Base-by-base conservation (phyloP, 2,113 vertebrate species). In the Solea solea region DNA sequence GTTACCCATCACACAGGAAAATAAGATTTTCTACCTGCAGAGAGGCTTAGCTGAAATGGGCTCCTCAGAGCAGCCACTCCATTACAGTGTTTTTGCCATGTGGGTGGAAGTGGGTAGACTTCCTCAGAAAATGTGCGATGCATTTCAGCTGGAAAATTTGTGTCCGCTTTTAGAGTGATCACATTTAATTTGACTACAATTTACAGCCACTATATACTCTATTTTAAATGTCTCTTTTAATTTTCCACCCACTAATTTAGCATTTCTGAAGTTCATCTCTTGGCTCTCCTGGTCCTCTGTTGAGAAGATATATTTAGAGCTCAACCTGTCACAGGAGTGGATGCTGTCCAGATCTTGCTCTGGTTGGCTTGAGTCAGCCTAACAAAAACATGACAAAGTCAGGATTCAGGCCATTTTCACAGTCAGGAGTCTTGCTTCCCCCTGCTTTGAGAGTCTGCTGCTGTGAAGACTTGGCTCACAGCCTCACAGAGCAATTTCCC, bases 341-440 rank as follows among this genome's bases (percentile, higher is more conserved):
- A 88, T 44, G 72, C 56, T 60, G 69, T 86, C 88, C 91, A 92
- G 87, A 68, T 90, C 86, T 82, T 72, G 74, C 86, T 64, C 61
- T 82, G 89, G 55, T 82, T 78, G 82, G 82, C 84, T 86, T 78
- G 79, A 87, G 72, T 80, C 74, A 65, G 64, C 68, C 74, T 90
- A 88, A 88, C 84, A 85, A 6, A 84, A 86, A 91, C 74, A 86
- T 79, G 81, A 86, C 74, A 70, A 77, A 68, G 27, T 64, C 61
- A 40, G 28, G 27, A 49, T 9, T 39, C 60, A 14, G 59, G 59
- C 39, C 60, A 39, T 49, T 63, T 49, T 86, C 70, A 76, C 88
- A 81, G 87, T 90, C 72, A 80, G 88, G 88, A 87, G 69, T 69
- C 84, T 76, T 79, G 77, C 78, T 76, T 78, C 57, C 70, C 75